A percentile compares a stretch with the other conserved stretches of the same genome.
phyloP scores from a whole-genome alignment of 2,113 vertebrate species.

The Anguilla japonica region DNA sequence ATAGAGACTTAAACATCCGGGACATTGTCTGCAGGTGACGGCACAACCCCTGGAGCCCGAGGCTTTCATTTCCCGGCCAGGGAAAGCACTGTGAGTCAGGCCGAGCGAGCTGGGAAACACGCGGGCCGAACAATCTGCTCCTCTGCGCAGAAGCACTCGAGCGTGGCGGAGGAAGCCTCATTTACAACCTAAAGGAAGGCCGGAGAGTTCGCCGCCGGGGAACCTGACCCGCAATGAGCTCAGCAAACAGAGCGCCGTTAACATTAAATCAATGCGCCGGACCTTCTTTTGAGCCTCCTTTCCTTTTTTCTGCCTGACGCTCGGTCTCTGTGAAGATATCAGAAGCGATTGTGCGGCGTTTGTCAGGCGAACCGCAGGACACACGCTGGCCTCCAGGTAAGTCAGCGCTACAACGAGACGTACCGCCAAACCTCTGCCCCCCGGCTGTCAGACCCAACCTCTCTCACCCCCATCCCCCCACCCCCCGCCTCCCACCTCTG shows the following conservation, averaged over 20 bases:
- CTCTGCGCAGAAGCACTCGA: slow-evolving; percentile 44
- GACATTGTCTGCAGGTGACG: neutral
- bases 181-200: slow-evolving; percentile 42
- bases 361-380: neutral
- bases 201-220: slow-evolving; percentile 32
- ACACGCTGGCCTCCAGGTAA: neutral
- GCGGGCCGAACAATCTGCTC: slow-evolving; percentile 38
- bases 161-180: slow-evolving; percentile 44
- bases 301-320: neutral
- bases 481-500: neutral
- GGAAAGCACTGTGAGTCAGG: slow-evolving; percentile 20
- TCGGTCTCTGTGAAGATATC: neutral
- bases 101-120: slow-evolving; percentile 19
- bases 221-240: slow-evolving; percentile 43
- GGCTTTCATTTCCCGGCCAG: neutral
- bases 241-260: slow-evolving; percentile 42
- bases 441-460: neutral
- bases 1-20: neutral
- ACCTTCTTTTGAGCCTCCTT: neutral
- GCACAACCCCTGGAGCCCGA: neutral
- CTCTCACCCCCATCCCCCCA: neutral
- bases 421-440: neutral
- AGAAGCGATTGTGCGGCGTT: neutral
- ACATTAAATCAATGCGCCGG: slow-evolving; percentile 43
- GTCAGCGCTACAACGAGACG: neutral